Evolutionary conservation across 1,140 invertebrate genomes (phyloP).

Genomic region (Drosophila orena): DNA sequence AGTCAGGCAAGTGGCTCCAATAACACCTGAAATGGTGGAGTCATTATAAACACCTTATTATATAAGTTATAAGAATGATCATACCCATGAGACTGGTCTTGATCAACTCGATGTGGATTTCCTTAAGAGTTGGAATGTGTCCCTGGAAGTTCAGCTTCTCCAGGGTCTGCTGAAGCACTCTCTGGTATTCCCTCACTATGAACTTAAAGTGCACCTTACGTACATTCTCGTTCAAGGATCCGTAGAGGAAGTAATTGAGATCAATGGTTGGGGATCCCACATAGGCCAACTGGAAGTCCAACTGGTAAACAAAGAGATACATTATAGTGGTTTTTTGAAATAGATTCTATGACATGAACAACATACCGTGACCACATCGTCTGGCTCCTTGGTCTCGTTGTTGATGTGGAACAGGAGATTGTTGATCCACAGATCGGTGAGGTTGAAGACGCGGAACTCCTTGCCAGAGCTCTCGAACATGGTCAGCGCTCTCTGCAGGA

Average conservation of each 20-base stretch:
- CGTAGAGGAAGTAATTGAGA: conserved; percentile 86
- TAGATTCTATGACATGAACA: not conserved
- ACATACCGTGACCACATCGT: conserved; percentile 86
- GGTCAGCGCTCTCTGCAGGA: conserved; percentile 67
- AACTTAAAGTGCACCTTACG: conserved; percentile 86
- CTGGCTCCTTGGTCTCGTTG: conserved; percentile 85
- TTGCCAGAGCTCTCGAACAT: conserved; percentile 84
- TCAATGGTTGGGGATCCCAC: conserved; percentile 87
- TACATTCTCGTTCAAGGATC: conserved; percentile 86
- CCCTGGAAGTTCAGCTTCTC: conserved; percentile 68
- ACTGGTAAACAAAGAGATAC: conserved; percentile 70
- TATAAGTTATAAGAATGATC: not conserved
- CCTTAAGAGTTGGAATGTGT: conserved; percentile 76
- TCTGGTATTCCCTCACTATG: conserved; percentile 86
- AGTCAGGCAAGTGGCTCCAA: conserved; percentile 81
- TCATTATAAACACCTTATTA: not conserved
- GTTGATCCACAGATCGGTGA: conserved; percentile 89
- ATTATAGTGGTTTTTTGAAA: too few relatives aligned
- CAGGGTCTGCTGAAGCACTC: conserved; percentile 67
- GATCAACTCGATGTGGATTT: conserved; percentile 79
- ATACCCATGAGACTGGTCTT: conserved; percentile 77
- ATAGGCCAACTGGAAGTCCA: conserved; percentile 87
- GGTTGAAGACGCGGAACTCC: conserved; percentile 87
- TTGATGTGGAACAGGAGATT: conserved; percentile 89
- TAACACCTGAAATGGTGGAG: conserved; percentile 55